Base-by-base conservation (phyloP, 1,140 invertebrate genomes). In the Anoplophora glabripennis region DNA sequence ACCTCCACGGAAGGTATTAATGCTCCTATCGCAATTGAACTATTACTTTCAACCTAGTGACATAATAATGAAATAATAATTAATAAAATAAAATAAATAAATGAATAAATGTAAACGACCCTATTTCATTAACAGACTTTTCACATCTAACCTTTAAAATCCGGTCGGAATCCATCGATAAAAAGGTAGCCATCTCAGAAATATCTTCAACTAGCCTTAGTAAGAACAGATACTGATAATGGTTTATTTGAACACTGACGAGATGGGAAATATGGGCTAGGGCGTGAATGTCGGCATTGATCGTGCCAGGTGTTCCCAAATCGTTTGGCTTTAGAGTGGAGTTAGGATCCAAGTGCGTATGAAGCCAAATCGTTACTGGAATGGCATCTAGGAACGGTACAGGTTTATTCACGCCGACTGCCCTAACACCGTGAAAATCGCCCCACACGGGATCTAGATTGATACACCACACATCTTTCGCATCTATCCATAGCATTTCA, bases 221-320 rank as follows among this genome's bases (percentile, higher is more conserved):
- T 18, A 97, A 75, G 75, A 97, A 96, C 46, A 97, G 80, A 75
- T 89, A 89, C 78, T 97, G 94, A 76, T 92, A 94, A 76, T 97
- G 94, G 79, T 94, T 96, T 35, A 95, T 80, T 75, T 96, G 93
- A 1, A 93, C 75, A 62, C 89, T 92, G 38, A 90, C 85, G 65
- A 93, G 76, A 73, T 89, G 91, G 10, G 86, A 86, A 49, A 92
- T 84, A 53, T 90, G 83, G 0, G 84, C 86, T 17, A 91, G 81
- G 1, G 83, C 83, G 71, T 87, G 84, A 67, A 88, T 80, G 76
- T 88, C 83, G 11, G 84, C 83, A 52, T 38, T 12, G 11, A 15
- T 15, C 14, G 11, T 40, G 4, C 38, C 8, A 7, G 14, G 8
- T 12, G 14, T 12, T 3, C 38, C 38, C 11, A 40, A 40, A 40